Base-by-base conservation (phyloP, 2,797 vertebrate species). In the Sandelia bainsii region DNA sequence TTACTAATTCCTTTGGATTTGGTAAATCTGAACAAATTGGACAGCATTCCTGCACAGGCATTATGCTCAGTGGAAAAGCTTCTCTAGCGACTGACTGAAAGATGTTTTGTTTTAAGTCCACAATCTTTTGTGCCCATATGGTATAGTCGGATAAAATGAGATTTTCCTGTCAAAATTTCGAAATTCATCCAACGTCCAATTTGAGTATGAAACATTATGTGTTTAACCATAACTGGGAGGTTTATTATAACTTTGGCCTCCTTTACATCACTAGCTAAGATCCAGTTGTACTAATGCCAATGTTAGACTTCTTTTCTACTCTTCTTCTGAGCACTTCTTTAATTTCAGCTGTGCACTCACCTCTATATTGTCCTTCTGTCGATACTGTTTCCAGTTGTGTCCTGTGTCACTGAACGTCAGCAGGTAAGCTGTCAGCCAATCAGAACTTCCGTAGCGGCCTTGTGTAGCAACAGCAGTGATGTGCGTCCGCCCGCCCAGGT, bases 361-460 rank as follows among this genome's bases (percentile, higher is more conserved):
- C 95, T 93, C 96, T 72, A 95, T 75, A 53, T 83, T 84, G 86
- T 96, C 96, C 6, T 98, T 96, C 76, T 97, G 94, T 17, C 95
- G 91, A 84, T 97, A 96, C 57, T 95, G 96, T 65, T 87, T 97
- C 97, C 97, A 98, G 93, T 96, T 96, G 91, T 90, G 94, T 44
- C 96, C 96, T 0, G 96, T 95, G 91, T 98, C 97, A 5, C 97
- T 98, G 91, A 95, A 97, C 94, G 97, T 96, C 63, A 99, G 90
- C 1, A 75, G 91, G 60, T 96, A 99, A 80, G 93, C 92, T 0
- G 93, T 96, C 73, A 96, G 94, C 97, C 97, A 99, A 87, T 98
- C 97, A 19, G 96, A 96, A 84, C 96, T 97, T 27, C 96, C 96
- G 0, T 96, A 95, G 76, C 96, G 91, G 40, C 97, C 97, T 77